Conservation (phyloP, 2,888 invertebrate genomes). For the Phaonia tiefii region DNA sequence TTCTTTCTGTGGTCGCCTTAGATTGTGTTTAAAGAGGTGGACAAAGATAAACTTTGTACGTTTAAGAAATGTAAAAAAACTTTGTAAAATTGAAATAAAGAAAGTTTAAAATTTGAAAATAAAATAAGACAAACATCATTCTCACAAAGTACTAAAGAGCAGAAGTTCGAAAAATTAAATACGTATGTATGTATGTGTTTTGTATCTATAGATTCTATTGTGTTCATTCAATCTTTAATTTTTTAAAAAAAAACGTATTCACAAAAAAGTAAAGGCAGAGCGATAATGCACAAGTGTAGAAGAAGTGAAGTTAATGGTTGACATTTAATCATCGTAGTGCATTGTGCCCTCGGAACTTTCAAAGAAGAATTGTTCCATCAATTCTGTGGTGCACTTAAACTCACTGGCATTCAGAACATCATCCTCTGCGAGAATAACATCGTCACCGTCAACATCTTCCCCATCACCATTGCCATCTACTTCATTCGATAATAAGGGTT, state of each 20-base stretch:
- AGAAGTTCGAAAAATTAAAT: conserved; percentile 49
- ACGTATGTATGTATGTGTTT: conserved; percentile 42
- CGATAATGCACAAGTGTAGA: conserved; percentile 53
- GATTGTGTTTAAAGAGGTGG: too few species aligned
- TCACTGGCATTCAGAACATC: conserved; percentile 59
- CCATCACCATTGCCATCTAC: conserved; percentile 22
- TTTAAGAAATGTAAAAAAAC: conserved; percentile 25
- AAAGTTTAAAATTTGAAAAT: conserved; percentile 48
- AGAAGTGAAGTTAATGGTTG: background rate
- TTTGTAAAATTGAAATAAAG: conserved; percentile 23
- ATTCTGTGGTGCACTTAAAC: conserved; percentile 63
- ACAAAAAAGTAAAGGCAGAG: conserved; percentile 59
- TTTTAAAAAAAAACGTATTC: conserved; percentile 51
- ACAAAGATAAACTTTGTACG: background rate
- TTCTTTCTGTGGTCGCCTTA: too few species aligned
- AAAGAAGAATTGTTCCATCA: conserved; percentile 64
- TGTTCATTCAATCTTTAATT: conserved; percentile 37
- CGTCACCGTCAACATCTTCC: conserved; percentile 50
- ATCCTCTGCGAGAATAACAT: conserved; percentile 42
- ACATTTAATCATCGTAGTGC: conserved; percentile 59
- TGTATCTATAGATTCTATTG: conserved; percentile 23
- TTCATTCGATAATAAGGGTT: conserved; percentile 38
- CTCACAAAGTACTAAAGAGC: conserved; percentile 51
- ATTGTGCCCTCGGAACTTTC: conserved; percentile 57
- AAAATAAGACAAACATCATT: conserved; percentile 52